phyloP scores from a whole-genome alignment of 2,113 vertebrate species.

The Coptodon bakossiorum region DNA sequence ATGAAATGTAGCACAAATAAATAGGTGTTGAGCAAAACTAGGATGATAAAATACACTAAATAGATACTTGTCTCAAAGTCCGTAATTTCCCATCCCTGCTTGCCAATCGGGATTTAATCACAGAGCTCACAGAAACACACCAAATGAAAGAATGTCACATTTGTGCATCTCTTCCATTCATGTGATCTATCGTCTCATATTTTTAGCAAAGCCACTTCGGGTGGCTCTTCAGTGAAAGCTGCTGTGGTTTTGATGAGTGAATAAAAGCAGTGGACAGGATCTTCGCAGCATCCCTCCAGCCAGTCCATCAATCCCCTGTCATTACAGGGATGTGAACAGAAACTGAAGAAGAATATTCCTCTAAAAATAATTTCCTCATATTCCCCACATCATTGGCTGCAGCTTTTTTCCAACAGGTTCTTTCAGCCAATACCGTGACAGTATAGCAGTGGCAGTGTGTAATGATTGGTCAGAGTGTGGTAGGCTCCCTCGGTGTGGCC shows the following conservation, averaged over 20 bases:
- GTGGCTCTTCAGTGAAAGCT: conserved; percentile 12
- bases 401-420: conserved; percentile 26
- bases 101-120: neutral
- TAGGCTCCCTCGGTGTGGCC: conserved; percentile 13
- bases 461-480: conserved; percentile 43
- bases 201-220: conserved; percentile 39
- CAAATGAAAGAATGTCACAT: conserved; percentile 8
- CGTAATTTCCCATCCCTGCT: conserved; percentile 1
- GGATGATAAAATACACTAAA: conserved; percentile 10
- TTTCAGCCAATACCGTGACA: conserved; percentile 14
- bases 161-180: conserved; percentile 5
- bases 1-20: neutral
- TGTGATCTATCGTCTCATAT: conserved; percentile 34
- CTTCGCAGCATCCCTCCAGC: conserved; percentile 17
- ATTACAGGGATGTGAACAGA: conserved; percentile 42
- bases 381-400: conserved; percentile 35
- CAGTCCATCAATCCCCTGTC: conserved; percentile 48
- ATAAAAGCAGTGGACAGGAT: conserved; percentile 33
- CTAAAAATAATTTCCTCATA: conserved; percentile 48
- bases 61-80: neutral
- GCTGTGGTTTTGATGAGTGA: conserved; percentile 31
- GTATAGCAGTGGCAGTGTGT: neutral
- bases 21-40: neutral
- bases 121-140: conserved; percentile 24
- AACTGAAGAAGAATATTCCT: conserved; percentile 21